Percentiles rank a stretch among this genome's conserved stretches.
Evolutionary conservation across 2,113 vertebrate genomes (phyloP).

Genomic region (Phycodurus eques): DNA sequence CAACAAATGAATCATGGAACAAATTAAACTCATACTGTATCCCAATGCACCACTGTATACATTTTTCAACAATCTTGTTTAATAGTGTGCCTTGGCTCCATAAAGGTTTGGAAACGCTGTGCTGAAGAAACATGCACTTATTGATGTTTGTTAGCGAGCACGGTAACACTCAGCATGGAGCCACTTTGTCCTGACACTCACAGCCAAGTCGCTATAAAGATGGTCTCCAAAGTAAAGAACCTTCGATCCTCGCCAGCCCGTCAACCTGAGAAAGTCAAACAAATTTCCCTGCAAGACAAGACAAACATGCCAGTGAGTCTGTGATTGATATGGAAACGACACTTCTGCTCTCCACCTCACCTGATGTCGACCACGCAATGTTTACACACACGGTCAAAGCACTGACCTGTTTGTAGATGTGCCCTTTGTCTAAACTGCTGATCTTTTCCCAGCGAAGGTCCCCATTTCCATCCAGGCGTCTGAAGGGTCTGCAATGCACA

Average conservation of each 20-base stretch:
- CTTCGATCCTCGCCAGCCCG: constrained; percentile 89
- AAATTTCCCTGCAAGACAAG: constrained; percentile 84
- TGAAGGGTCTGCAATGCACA: constrained; percentile 72
- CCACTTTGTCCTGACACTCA: constrained; percentile 62
- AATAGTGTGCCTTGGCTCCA: too few species aligned
- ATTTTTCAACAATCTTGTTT: too few species aligned
- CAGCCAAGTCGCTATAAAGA: constrained; percentile 94
- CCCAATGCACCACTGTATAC: too few species aligned
- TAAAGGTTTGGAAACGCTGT: background rate
- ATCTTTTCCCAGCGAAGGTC: constrained; percentile 82
- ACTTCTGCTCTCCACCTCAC: background rate
- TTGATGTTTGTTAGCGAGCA: background rate
- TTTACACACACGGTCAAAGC: background rate
- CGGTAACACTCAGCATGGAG: background rate
- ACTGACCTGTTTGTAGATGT: constrained; percentile 83
- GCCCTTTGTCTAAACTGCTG: constrained; percentile 77
- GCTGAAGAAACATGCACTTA: background rate
- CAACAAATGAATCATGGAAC: too few species aligned
- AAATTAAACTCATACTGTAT: too few species aligned
- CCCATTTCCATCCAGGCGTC: constrained; percentile 77
- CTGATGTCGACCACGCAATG: background rate
- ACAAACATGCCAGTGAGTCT: background rate
- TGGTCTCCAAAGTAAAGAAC: constrained; percentile 98
- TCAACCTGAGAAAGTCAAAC: constrained; percentile 90
- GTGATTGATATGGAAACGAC: background rate